These are phyloP conservation scores for Brachionus paranguensis DNA, from an alignment of 1,140 invertebrate genomes.

Conservation along the genomic window DNA sequence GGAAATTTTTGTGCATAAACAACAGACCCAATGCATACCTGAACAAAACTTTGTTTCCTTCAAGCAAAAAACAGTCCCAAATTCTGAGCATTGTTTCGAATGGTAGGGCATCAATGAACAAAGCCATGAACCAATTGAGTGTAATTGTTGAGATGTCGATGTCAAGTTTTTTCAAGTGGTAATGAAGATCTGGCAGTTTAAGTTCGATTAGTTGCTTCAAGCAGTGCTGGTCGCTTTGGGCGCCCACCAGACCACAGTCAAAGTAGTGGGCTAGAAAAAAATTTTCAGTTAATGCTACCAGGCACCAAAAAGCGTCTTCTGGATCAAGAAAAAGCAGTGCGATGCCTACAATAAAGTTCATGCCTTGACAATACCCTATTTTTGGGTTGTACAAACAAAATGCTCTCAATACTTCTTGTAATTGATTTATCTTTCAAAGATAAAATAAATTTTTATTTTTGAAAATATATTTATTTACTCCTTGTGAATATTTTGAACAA, in stretches of 20 bases:
- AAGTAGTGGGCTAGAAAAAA: conserved; percentile 58
- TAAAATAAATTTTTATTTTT: neutral
- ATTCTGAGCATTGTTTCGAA: conserved; percentile 57
- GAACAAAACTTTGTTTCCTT: conserved; percentile 55
- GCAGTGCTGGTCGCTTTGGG: conserved; percentile 59
- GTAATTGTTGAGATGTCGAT: conserved; percentile 59
- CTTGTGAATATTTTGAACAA: conserved; percentile 53
- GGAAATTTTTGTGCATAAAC: conserved; percentile 53
- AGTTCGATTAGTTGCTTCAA: conserved; percentile 56
- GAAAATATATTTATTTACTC: conserved; percentile 47
- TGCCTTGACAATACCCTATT: conserved; percentile 60
- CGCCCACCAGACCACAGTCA: conserved; percentile 58
- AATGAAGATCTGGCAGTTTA: conserved; percentile 54
- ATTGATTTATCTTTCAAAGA: conserved; percentile 53
- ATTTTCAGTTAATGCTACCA: conserved; percentile 58
- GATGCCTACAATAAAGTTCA: conserved; percentile 60
- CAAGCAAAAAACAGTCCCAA: conserved; percentile 56
- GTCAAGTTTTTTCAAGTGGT: conserved; percentile 56
- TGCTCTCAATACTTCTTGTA: conserved; percentile 57
- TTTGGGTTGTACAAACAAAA: conserved; percentile 58
- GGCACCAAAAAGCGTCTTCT: conserved; percentile 59
- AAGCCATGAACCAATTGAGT: conserved; percentile 60
- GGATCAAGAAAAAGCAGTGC: conserved; percentile 57
- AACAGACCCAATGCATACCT: conserved; percentile 53
- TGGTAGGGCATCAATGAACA: conserved; percentile 60